Percentiles rank a stretch among this genome's conserved stretches.
Conservation (phyloP, 1,140 invertebrate genomes). For the Nasonia longicornis region DNA sequence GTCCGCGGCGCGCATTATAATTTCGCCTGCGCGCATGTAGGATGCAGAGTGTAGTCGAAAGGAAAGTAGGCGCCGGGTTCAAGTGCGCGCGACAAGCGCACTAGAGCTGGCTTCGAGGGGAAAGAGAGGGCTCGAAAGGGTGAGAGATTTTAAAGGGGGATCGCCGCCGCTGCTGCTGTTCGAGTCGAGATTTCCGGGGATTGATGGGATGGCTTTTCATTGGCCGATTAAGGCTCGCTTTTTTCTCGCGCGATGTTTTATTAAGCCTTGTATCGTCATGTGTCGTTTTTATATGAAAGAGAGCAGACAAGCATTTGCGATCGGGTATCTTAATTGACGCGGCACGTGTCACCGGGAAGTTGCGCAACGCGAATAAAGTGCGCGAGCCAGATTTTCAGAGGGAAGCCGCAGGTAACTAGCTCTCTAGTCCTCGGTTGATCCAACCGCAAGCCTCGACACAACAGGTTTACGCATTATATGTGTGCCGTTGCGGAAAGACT, state of each 20-base stretch:
- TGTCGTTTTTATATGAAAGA: neutral
- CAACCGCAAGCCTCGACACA: conserved; percentile 13
- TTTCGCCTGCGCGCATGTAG: conserved; percentile 47
- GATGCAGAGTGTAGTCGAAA: conserved; percentile 9
- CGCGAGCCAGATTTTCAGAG: conserved; percentile 12
- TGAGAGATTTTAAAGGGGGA: conserved; percentile 17
- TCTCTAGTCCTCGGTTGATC: neutral
- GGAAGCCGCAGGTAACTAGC: neutral
- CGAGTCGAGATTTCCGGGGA: conserved; percentile 36
- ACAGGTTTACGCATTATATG: neutral
- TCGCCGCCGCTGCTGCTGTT: neutral
- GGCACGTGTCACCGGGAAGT: neutral
- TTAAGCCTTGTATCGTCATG: too few relatives aligned
- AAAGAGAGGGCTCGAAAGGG: neutral
- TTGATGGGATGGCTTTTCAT: conserved; percentile 11
- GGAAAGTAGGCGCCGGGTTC: neutral
- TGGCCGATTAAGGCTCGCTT: neutral
- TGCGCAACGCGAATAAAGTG: neutral
- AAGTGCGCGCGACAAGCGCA: neutral
- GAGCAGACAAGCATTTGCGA: neutral
- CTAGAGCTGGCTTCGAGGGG: neutral
- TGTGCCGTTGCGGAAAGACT: neutral
- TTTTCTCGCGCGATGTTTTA: neutral
- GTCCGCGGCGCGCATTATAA: conserved; percentile 61
- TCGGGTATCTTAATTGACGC: conserved; percentile 29